Base-by-base conservation (phyloP, 92 coral and sea anemone species). In the Siderastrea siderea region DNA sequence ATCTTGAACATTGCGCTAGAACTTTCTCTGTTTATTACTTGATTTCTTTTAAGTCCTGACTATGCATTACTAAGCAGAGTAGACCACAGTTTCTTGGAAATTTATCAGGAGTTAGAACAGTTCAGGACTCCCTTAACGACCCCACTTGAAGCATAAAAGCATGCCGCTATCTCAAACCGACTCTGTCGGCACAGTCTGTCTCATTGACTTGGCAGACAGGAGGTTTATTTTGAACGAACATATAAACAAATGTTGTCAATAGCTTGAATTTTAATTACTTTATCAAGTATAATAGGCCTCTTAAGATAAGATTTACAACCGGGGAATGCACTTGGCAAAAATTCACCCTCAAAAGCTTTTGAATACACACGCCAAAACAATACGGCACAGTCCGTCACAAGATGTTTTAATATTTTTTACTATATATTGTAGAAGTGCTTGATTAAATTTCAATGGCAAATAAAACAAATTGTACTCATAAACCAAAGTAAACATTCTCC, bases 221-320 rank as follows among this genome's bases (percentile, higher is more conserved):
- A 61, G 81, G 62, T 74, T 83, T 60, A 83, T 83, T 83, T 83
- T 60, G 9, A 57, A 63, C 61, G 71, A 60, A 74, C 80, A 75
- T 26, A 52, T 61, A 73, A 84, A 84, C 87, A 84, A 84, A 73
- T 84, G 71, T 84, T 84, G 60, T 84, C 87, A 84, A 84, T 73
- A 47, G 60, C 58, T 51, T 84, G 74, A 61, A 84, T 84, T 84
- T 74, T 84, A 73, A 84, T 84, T 26, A 63, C 74, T 73, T 84
- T 84, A 84, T 73, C 80, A 26, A 72, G 45, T 10, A 83, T 62
- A 71, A 83, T 72, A 71, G 71, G 71, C 78, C 47, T 58, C 79
- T 71, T 60, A 13, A 73, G 71, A 83, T 83, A 17, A 59, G 70
- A 16, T 83, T 83, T 70, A 14, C 77, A 57, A 81, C 66, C 70